Evolutionary conservation across 2,888 invertebrate genomes (phyloP).

Genomic region (Mesorhabditis belari): DNA sequence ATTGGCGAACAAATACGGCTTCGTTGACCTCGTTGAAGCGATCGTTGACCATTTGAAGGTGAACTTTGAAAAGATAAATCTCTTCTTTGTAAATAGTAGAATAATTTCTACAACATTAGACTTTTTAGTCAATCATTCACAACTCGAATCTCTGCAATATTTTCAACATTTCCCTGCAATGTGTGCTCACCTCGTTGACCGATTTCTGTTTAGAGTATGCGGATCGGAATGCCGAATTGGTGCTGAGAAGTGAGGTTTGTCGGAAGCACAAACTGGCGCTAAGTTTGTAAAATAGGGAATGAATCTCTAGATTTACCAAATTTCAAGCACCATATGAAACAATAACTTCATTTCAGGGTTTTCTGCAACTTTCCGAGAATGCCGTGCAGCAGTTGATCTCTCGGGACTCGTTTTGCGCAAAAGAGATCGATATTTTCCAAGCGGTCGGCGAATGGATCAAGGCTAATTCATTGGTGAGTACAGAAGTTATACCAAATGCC

Average conservation of each 20-base stretch:
- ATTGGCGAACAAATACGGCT: constrained; percentile 90
- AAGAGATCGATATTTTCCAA: constrained; percentile 87
- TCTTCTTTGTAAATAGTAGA: too few species aligned
- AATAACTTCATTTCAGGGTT: constrained; percentile 21
- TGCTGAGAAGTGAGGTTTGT: constrained; percentile 72
- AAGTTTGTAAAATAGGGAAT: too few species aligned
- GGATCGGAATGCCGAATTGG: constrained; percentile 78
- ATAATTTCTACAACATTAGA: too few species aligned
- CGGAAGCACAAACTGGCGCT: too few species aligned
- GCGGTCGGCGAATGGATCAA: constrained; percentile 81
- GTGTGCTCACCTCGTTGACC: constrained; percentile 62
- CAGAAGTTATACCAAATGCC: too few species aligned
- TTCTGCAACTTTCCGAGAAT: constrained; percentile 54
- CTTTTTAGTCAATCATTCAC: constrained; percentile 71
- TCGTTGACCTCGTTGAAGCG: constrained; percentile 79
- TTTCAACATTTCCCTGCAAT: constrained; percentile 78
- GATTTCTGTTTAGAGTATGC: constrained; percentile 80
- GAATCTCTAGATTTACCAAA: too few species aligned
- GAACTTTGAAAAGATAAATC: too few species aligned
- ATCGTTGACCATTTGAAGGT: constrained; percentile 81
- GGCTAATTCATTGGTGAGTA: constrained; percentile 57
- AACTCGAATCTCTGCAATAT: constrained; percentile 87
- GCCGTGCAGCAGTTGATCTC: constrained; percentile 77
- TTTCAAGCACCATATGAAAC: not conserved
- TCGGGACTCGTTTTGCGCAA: constrained; percentile 89